Evolutionary conservation across 2,888 invertebrate species (phyloP), one percentile per base, ranked within the genome.

Genomic region (Heliothis peltigera): DNA sequence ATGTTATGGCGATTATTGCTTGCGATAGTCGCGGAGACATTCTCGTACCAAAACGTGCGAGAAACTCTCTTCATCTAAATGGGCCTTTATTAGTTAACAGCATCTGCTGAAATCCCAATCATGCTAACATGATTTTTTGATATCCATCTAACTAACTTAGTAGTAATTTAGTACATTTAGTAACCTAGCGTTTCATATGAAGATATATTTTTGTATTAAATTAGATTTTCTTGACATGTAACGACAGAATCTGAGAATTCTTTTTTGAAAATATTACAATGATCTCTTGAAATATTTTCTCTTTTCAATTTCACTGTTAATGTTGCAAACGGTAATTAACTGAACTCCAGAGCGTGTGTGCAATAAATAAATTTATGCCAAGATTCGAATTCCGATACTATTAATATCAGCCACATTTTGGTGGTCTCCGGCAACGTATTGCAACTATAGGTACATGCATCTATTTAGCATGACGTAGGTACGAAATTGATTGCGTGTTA

Each of bases 381-480:
- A 39, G 39, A 39, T 39, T n/a, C n/a, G 39, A 2, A 22, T 22
- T 3, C 1, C 6, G 12, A 35, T 35, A 47, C 18, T 10, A 10
- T 49, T 25, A 21, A 18, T 25, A 18, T 28, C 10, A 35, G 6
- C 52, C 17, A 28, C 15, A 19, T 17, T 42, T 43, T 10, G n/a
- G 18, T 49, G 17, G 19, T 46, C 25, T 53, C 17, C 15, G 28
- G n/a, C 18, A 22, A 62, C 43, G 10, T 39, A 35, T 19, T 64
- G 19, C 8, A 39, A 18, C 18, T 28, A 6, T 25, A 62, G 48
- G 62, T 53, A 35, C 35, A 66, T 28, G 42, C 32, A 19, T 19
- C 10, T 43, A 74, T 47, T 57, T 54, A 47, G 17, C 19, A 47
- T 67, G 68, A 67, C 55, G 55, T 60, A n/a, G n/a, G n/a, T n/a